phyloP scores from a whole-genome alignment of 35 echinoderm and acorn worm genomes.

The Holothuria glaberrima region DNA sequence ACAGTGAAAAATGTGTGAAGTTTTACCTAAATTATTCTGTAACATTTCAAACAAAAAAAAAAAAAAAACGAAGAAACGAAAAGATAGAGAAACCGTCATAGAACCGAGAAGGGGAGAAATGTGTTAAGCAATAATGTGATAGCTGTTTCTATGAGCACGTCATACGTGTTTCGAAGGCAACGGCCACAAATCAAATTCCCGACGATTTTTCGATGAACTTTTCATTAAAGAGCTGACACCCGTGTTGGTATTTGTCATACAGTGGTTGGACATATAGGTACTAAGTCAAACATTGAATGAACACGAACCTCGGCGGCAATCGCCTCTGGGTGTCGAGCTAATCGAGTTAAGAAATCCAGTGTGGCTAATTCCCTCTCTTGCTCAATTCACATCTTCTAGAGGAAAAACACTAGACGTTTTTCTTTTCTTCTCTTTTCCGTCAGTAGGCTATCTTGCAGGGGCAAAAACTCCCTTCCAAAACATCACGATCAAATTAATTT shows the following conservation, averaged over 20 bases:
- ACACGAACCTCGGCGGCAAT: slow-evolving; percentile 46
- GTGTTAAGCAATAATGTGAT: slow-evolving; percentile 19
- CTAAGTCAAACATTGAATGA: slow-evolving; percentile 56
- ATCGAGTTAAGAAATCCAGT: slow-evolving; percentile 48
- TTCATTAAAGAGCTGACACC: slow-evolving; percentile 31
- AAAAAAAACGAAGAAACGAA: too few species aligned
- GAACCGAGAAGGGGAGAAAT: background rate
- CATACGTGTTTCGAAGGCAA: slow-evolving; percentile 38
- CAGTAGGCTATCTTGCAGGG: slow-evolving; percentile 39
- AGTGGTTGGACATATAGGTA: slow-evolving; percentile 47
- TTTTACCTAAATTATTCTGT: too few species aligned
- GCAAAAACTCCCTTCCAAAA: slow-evolving; percentile 61
- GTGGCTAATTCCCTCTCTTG: slow-evolving; percentile 27
- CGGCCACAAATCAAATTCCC: slow-evolving; percentile 50
- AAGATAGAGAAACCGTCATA: too few species aligned
- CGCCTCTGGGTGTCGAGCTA: slow-evolving; percentile 40
- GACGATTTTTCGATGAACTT: slow-evolving; percentile 51
- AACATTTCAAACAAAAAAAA: too few species aligned
- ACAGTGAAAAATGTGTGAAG: too few species aligned
- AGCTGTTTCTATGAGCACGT: slow-evolving; percentile 28
- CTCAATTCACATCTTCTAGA: slow-evolving; percentile 51
- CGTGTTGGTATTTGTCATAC: slow-evolving; percentile 63
- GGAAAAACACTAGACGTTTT: slow-evolving; percentile 45
- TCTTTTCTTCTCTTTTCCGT: slow-evolving; percentile 34
- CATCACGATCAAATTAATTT: slow-evolving; percentile 70